These are phyloP conservation scores for Phaethon lepturus DNA, from an alignment of 2,113 vertebrate genomes.

Conservation along the genomic window DNA sequence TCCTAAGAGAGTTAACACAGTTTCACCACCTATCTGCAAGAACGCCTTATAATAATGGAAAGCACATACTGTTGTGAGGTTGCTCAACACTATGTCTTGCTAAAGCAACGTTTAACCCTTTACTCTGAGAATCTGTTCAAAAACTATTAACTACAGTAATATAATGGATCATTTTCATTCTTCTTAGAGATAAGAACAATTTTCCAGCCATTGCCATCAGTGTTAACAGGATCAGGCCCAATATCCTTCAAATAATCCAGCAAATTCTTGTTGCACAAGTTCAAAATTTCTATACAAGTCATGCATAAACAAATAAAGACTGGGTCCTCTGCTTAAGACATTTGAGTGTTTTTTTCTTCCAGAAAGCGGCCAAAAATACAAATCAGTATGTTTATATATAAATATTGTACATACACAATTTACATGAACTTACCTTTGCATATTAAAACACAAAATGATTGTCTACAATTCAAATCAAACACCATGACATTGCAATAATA, in stretches of 20 bases:
- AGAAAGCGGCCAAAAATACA: background rate
- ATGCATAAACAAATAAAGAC: constrained; percentile 1
- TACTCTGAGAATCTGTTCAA: background rate
- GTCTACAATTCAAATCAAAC: constrained; percentile 74
- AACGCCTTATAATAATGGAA: background rate
- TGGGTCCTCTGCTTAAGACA: background rate
- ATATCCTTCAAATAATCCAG: background rate
- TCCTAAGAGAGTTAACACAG: background rate
- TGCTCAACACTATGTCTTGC: background rate
- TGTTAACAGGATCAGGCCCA: background rate
- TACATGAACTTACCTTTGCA: constrained; percentile 77
- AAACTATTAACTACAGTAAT: background rate
- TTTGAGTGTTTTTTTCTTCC: background rate
- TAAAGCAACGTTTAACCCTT: background rate
- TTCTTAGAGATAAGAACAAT: background rate
- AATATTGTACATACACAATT: constrained; percentile 62
- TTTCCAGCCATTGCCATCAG: background rate
- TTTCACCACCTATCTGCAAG: background rate
- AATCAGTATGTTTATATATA: constrained; percentile 14
- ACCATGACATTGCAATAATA: constrained; percentile 72
- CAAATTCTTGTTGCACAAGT: background rate
- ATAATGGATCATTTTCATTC: background rate
- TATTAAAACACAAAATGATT: constrained; percentile 73
- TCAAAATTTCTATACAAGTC: background rate
- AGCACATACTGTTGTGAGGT: background rate